These are phyloP conservation scores for Uropsilus gracilis DNA, from an alignment of 2,113 vertebrate species.

Conservation along the genomic window DNA sequence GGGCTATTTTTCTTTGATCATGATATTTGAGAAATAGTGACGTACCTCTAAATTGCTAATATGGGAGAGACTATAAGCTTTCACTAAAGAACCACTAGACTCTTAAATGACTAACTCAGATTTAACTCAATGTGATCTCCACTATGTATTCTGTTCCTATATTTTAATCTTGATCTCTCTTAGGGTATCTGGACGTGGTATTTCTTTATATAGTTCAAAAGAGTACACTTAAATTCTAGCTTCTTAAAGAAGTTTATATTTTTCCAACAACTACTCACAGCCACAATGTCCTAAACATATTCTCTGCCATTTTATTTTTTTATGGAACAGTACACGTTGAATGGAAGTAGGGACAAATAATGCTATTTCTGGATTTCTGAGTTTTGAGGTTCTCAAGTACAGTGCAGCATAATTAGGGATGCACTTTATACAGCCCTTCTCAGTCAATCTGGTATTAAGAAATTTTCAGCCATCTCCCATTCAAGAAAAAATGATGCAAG, in stretches of 20 bases:
- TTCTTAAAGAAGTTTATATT: background rate
- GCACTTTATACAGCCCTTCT: background rate
- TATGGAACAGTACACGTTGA: background rate
- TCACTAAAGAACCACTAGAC: background rate
- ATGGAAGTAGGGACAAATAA: background rate
- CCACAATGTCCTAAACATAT: background rate
- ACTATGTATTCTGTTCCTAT: background rate
- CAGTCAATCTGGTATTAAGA: background rate
- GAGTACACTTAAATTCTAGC: background rate
- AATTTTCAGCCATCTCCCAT: background rate
- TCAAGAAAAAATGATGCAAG: background rate
- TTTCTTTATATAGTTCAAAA: background rate
- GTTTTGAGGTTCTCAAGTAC: background rate
- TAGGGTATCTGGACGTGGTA: background rate
- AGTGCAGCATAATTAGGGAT: background rate
- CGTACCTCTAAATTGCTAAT: background rate
- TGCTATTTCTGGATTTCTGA: background rate
- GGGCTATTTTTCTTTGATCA: background rate
- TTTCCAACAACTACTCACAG: background rate
- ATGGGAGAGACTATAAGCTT: background rate
- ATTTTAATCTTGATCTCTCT: background rate
- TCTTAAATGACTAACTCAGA: background rate
- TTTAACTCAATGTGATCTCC: background rate
- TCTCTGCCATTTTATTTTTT: background rate
- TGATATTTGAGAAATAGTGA: background rate